Base-by-base conservation (phyloP, 2,888 invertebrate genomes). In the Gryllus longicercus region DNA sequence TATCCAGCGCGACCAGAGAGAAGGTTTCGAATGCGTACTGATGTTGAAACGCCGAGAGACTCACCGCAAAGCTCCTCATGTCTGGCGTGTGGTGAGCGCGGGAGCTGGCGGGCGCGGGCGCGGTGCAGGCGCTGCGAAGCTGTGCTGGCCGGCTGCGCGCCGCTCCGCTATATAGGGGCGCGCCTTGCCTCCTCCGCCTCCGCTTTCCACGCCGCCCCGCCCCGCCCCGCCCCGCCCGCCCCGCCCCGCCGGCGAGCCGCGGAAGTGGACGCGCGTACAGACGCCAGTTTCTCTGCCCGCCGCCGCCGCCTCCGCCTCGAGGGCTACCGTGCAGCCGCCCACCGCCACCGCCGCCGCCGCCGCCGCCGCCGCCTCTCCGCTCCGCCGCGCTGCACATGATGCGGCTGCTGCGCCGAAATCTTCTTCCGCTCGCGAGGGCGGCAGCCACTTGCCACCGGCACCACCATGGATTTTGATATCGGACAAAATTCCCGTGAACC, bases 61-160 rank as follows among this genome's bases (percentile, higher is more conserved):
- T 63, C 63, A 63, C 63, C 63, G 63, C 63, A n/a, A 63, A 63
- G 63, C 63, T 63, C 63, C 63, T 63, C 63, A 63, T 63, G 63
- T 63, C n/a, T 63, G 63, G 11, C n/a, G 63, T 63, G 63, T 18
- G n/a, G 11, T n/a, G 63, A 5, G 63, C 63, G n/a, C 16, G n/a
- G 16, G 63, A 63, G 63, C 63, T 63, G 16, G 63, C 63, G 63
- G 63, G 63, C 63, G 63, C 63, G 63, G 63, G 63, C 63, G 63
- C 63, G 63, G 63, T n/a, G 63, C 63, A n/a, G 63, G 63, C 63
- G 63, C 63, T 63, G 63, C n/a, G 63, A 63, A 63, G 63, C 63
- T 63, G 63, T 18, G 38, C 38, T 38, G 38, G 38, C 38, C 38
- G 38, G 38, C 38, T 5, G 38, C 38, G 38, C 38, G 5, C 5